Base-by-base conservation (phyloP, 2,113 vertebrate species). In the Mastomys coucha region DNA sequence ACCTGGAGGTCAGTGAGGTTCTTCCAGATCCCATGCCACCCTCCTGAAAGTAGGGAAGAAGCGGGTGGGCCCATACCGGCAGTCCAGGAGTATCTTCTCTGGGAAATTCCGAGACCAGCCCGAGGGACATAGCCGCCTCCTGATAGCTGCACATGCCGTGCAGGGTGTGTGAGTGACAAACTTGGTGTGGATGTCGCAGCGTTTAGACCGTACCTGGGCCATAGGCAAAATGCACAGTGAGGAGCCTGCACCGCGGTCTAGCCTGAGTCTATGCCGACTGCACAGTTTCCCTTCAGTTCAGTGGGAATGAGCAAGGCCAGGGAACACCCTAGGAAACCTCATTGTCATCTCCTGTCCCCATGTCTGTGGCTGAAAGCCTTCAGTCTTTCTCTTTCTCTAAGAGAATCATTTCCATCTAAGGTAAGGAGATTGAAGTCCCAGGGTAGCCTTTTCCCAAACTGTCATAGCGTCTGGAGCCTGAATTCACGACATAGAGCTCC, bases 71-170 rank as follows among this genome's bases (percentile, higher is more conserved):
- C 1, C 96, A 45, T 97, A 99, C 99, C 98, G 99, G 99, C 99
- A 99, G 97, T 93, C 91, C 75, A 87, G 69, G 2, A 72, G 28
- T 45, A 96, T 98, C 96, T 92, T 97, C 31, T 97, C 93, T 0
- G 98, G 97, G 2, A 49, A 17, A 12, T 73, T 93, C 20, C 91
- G 94, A 1, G 65, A 86, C 98, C 98, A 99, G 88, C 98, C 98
- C 0, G 3, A 93, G 4, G 99, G 99, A 89, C 99, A 99, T 2
- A 33, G 0, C 39, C 70, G 78, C 63, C 76, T 98, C 93, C 93
- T 14, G 1, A 92, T 65, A 10, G 96, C 98, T 0, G 98, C 98
- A 39, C 99, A 99, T 11, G 99, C 92, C 31, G 99, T 99, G 96
- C 99, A 99, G 0, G 87, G 98, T 14, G 98, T 92, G 3, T 96